Percentiles rank a stretch among this genome's conserved stretches.
Evolutionary conservation across 2,888 invertebrate species (phyloP).

Genomic region (Leucophenga montana): DNA sequence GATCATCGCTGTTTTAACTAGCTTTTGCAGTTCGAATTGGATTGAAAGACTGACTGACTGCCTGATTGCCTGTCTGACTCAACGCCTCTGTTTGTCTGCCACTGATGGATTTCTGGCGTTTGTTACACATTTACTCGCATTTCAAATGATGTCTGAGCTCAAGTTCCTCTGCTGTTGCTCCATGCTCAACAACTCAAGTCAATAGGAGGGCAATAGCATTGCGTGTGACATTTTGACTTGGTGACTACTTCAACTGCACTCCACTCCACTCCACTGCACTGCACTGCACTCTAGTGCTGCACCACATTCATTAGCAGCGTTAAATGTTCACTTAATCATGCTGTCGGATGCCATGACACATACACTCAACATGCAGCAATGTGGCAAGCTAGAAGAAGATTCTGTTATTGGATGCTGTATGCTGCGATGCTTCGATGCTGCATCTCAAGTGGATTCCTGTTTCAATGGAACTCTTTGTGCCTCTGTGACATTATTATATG

Average conservation of each 20-base stretch:
- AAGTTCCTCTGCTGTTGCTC: conserved; percentile 29
- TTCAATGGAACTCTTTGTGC: neutral
- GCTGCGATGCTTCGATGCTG: neutral
- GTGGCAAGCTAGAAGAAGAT: too few species aligned
- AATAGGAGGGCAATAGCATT: conserved; percentile 3
- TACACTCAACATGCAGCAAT: too few species aligned
- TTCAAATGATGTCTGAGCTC: conserved; percentile 8
- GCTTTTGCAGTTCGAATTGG: neutral
- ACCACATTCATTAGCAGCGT: conserved; percentile 65
- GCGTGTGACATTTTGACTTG: conserved; percentile 26
- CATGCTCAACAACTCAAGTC: conserved; percentile 26
- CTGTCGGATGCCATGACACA: conserved; percentile 33
- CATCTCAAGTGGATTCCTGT: neutral
- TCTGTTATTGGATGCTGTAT: too few species aligned
- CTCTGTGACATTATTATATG: conserved; percentile 11
- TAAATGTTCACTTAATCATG: conserved; percentile 65
- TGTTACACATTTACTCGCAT: neutral
- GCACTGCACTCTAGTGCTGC: conserved; percentile 47
- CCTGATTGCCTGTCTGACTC: conserved; percentile 22
- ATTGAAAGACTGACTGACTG: neutral
- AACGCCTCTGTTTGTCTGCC: conserved; percentile 52
- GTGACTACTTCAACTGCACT: too few species aligned
- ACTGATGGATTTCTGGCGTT: conserved; percentile 29
- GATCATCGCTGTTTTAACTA: conserved; percentile 24
- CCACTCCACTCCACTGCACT: too few species aligned